A percentile compares a stretch with the other conserved stretches of the same genome.
phyloP scores from a whole-genome alignment of 1,140 invertebrate species.

The Vanessa tameamea region DNA sequence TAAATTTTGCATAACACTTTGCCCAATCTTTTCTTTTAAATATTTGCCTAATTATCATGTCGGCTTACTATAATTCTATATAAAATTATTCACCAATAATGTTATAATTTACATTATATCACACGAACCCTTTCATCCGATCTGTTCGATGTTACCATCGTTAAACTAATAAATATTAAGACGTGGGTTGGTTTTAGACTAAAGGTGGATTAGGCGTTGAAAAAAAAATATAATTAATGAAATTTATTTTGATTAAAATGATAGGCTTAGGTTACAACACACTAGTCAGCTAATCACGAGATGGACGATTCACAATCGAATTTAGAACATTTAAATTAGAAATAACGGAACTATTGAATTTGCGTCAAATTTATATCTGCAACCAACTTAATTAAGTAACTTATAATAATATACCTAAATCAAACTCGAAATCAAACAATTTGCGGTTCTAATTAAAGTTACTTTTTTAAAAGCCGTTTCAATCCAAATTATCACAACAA shows the following conservation, averaged over 20 bases:
- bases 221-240: slow-evolving; percentile 18
- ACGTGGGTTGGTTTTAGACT: slow-evolving; percentile 25
- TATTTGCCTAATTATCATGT: slow-evolving; percentile 18
- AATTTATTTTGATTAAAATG: background rate
- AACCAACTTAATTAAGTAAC: no score
- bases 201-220: slow-evolving; percentile 39
- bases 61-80: slow-evolving; percentile 31
- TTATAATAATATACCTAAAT: no score
- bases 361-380: no score
- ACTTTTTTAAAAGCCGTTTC: no score
- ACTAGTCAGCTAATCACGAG: background rate
- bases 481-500: no score
- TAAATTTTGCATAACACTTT: no score
- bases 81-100: slow-evolving; percentile 49
- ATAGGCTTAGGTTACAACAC: background rate
- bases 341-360: no score
- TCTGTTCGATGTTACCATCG: slow-evolving; percentile 9
- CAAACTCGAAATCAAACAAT: no score
- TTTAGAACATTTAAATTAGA: background rate
- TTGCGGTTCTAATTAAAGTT: no score
- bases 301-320: no score
- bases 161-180: slow-evolving; percentile 39
- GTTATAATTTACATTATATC: slow-evolving; percentile 71
- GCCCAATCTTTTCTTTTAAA: background rate
- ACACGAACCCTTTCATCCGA: slow-evolving; percentile 58